Evolutionary conservation across 2,888 invertebrate species (phyloP).

Genomic region (Siphlonurus alternatus): DNA sequence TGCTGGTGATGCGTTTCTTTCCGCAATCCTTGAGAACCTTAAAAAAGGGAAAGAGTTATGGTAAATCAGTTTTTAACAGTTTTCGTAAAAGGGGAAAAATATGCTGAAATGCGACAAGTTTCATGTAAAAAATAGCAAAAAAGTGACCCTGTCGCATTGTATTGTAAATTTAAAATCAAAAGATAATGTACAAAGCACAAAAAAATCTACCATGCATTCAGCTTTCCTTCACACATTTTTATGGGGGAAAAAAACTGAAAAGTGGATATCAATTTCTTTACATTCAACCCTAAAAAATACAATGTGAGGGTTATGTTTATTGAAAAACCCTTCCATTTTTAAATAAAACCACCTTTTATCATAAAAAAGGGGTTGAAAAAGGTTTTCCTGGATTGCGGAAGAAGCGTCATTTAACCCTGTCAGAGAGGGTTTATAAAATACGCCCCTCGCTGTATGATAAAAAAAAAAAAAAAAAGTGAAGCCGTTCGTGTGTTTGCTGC

Average conservation of each 20-base stretch:
- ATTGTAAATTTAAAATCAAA: too few relatives aligned
- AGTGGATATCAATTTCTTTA: background rate
- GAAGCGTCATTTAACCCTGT: background rate
- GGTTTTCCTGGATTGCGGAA: background rate
- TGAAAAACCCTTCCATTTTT: background rate
- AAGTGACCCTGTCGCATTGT: too few relatives aligned
- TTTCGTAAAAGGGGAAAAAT: background rate
- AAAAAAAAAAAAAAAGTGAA: background rate
- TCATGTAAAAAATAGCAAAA: background rate
- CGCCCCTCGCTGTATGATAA: too few relatives aligned
- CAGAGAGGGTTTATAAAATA: background rate
- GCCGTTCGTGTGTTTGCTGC: background rate
- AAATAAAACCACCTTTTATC: background rate
- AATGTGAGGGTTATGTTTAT: background rate
- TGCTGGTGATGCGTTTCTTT: background rate
- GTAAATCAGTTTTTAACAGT: too few relatives aligned
- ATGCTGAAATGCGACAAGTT: background rate
- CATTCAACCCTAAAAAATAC: background rate
- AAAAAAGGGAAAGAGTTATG: background rate
- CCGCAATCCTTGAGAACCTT: background rate
- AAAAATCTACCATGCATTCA: too few relatives aligned
- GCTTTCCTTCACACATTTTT: too few relatives aligned
- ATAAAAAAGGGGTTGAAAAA: background rate
- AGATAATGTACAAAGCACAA: background rate
- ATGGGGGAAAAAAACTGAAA: too few relatives aligned